phyloP scores from a whole-genome alignment of 2,888 invertebrate species.

The Drosophila kambysellisi region DNA sequence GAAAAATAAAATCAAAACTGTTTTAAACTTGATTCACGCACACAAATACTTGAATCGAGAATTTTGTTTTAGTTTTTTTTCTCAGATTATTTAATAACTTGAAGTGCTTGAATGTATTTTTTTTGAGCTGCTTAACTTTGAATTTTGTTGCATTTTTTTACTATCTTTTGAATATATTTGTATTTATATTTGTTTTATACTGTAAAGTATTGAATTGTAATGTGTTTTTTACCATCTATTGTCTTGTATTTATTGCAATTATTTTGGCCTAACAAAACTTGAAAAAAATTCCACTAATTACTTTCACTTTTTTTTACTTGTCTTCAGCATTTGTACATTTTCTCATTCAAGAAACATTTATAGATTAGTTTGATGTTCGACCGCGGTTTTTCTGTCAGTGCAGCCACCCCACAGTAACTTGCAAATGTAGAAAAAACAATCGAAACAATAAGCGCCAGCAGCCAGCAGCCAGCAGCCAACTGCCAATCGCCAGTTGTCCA shows the following conservation, averaged over 20 bases:
- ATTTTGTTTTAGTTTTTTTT: too few relatives aligned
- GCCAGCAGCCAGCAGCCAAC: constrained; percentile 46
- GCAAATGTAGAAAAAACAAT: constrained; percentile 32
- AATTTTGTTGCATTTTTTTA: too few relatives aligned
- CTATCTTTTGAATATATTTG: too few relatives aligned
- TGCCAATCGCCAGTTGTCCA: constrained; percentile 38
- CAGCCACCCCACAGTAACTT: constrained; percentile 16
- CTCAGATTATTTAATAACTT: not conserved
- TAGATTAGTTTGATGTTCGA: not conserved
- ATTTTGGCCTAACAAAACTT: not conserved
- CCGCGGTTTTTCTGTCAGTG: not conserved
- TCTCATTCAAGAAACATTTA: not conserved
- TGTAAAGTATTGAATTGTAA: too few relatives aligned
- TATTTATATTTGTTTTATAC: too few relatives aligned
- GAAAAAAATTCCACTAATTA: not conserved
- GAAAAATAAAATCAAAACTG: not conserved
- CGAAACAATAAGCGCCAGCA: constrained; percentile 51
- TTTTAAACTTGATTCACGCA: not conserved
- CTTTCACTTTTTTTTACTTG: not conserved
- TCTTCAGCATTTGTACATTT: not conserved
- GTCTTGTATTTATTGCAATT: not conserved
- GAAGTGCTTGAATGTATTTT: too few relatives aligned
- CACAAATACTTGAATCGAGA: not conserved
- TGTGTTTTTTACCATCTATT: too few relatives aligned
- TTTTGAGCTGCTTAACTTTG: too few relatives aligned